Conservation (phyloP, 2,888 invertebrate genomes). For the Leucoptera coffeella region DNA sequence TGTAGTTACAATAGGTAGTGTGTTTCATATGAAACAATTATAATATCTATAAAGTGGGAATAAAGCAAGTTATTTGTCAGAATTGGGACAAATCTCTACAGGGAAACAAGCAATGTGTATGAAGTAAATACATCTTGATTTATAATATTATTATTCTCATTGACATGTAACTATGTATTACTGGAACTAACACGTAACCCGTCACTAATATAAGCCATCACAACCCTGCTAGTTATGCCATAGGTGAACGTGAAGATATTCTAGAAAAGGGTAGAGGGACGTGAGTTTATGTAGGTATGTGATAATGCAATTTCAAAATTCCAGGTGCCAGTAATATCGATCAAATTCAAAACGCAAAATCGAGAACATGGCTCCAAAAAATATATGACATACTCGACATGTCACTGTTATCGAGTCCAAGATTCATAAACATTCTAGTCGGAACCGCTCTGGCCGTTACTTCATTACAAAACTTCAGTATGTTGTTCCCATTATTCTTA, state of each 20-base stretch:
- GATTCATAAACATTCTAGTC: slow-evolving; percentile 61
- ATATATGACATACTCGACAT: slow-evolving; percentile 54
- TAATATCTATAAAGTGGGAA: too few species aligned
- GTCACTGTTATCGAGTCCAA: slow-evolving; percentile 53
- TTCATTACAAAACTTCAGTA: slow-evolving; percentile 63
- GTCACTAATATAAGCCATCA: background rate
- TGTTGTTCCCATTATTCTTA: slow-evolving; percentile 64
- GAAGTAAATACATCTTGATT: too few species aligned
- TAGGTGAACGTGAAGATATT: background rate
- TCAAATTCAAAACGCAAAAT: too few species aligned
- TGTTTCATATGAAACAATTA: too few species aligned
- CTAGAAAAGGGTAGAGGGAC: background rate
- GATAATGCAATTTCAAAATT: background rate
- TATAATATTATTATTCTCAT: too few species aligned
- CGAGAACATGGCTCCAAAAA: too few species aligned
- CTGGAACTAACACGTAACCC: background rate
- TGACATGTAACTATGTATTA: too few species aligned
- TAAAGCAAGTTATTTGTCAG: too few species aligned
- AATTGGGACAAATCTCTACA: too few species aligned
- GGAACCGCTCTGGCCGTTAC: slow-evolving; percentile 63
- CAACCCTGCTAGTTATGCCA: background rate
- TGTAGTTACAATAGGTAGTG: too few species aligned
- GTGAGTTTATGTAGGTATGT: background rate
- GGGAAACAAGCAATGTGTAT: too few species aligned
- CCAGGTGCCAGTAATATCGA: too few species aligned